Conservation (phyloP, 2,888 invertebrate genomes). For the Drosophila prolongata region DNA sequence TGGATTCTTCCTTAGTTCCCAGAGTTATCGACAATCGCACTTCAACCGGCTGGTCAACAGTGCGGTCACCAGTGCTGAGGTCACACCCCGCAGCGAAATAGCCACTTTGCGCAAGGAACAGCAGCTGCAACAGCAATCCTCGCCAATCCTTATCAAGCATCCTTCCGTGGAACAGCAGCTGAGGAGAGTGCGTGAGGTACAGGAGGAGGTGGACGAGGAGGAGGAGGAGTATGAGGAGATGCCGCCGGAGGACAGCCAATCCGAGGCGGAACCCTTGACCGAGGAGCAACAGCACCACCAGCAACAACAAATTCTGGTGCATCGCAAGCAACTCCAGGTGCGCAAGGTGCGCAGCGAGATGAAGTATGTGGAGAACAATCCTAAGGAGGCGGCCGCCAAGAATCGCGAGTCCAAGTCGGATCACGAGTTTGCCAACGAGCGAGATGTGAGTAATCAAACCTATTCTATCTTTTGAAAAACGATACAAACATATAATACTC, state of each 20-base stretch:
- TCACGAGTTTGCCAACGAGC: conserved; percentile 79
- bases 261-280: conserved; percentile 13
- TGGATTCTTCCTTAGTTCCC: conserved; percentile 22
- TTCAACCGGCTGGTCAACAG: conserved; percentile 70
- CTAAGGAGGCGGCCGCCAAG: conserved; percentile 59
- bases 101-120: conserved; percentile 58
- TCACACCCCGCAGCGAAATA: conserved; percentile 63
- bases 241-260: conserved; percentile 1
- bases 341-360: conserved; percentile 83
- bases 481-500: no score
- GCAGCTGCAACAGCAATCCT: conserved; percentile 11
- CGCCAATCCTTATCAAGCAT: conserved; percentile 1
- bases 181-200: conserved; percentile 17
- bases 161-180: conserved; percentile 5
- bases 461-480: no score
- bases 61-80: conserved; percentile 51
- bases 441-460: conserved; percentile 66
- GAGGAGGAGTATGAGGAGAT: conserved; percentile 4
- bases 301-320: conserved; percentile 1
- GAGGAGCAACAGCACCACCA: conserved; percentile 22
- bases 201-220: conserved; percentile 3
- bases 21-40: conserved; percentile 31
- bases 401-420: conserved; percentile 83
- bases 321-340: conserved; percentile 70
- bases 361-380: conserved; percentile 73